These are phyloP conservation scores for Hexactinellida sp. DNA, from an alignment of 37 sponge, comb jelly and placozoan species.

Conservation along the genomic window DNA sequence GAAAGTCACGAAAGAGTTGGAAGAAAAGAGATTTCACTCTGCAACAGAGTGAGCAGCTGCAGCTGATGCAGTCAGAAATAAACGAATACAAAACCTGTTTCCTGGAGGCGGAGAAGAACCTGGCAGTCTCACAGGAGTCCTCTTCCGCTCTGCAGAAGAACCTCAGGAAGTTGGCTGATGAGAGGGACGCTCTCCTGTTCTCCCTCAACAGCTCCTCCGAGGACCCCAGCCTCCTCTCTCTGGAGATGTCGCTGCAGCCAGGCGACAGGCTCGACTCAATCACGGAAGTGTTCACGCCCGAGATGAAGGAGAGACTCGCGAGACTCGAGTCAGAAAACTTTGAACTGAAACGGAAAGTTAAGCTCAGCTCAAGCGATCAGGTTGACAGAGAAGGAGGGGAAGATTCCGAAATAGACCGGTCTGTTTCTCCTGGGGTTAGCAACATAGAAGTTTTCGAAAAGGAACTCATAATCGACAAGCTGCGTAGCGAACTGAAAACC, in stretches of 20 bases:
- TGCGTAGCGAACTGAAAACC: background rate
- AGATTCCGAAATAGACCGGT: background rate
- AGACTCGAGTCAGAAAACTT: background rate
- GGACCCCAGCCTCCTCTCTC: background rate
- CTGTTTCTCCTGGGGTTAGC: background rate
- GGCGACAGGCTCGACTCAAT: background rate
- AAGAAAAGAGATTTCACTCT: conserved; percentile 11
- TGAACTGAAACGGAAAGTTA: background rate
- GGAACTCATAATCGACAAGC: background rate
- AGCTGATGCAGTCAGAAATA: background rate
- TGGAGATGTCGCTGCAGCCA: background rate
- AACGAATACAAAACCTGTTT: background rate
- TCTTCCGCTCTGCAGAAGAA: background rate
- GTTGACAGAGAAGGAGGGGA: background rate
- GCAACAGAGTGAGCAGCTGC: background rate
- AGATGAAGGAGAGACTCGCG: background rate
- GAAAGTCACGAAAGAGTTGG: background rate
- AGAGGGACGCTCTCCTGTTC: background rate
- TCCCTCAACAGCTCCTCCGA: background rate
- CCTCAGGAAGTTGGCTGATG: background rate
- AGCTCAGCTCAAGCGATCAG: background rate
- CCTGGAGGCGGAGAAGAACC: background rate
- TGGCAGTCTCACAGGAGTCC: background rate
- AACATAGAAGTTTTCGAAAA: background rate
- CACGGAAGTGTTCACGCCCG: background rate